These are phyloP conservation scores for Rhinopomastus cyanomelas DNA, from an alignment of 2,113 vertebrate genomes.

Conservation along the genomic window DNA sequence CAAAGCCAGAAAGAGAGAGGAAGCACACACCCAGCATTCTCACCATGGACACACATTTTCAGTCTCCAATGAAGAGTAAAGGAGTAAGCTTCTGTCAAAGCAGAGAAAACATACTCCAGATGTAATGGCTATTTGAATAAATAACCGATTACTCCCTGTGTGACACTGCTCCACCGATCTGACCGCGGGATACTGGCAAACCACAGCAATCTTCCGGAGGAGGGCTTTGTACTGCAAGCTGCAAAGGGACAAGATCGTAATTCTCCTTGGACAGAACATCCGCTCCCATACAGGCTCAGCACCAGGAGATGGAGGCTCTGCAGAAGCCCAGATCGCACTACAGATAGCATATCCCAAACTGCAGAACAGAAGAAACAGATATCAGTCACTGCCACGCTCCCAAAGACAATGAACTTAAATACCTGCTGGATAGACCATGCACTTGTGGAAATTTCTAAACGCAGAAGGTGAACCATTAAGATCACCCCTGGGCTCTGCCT, in stretches of 20 bases:
- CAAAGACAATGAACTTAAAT: background rate
- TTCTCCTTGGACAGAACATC: background rate
- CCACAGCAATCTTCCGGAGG: background rate
- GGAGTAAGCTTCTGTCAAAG: background rate
- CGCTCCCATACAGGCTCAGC: rapidly evolving
- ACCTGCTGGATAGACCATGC: background rate
- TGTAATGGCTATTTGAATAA: background rate
- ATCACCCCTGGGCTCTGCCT: background rate
- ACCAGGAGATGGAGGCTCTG: background rate
- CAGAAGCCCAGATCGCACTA: background rate
- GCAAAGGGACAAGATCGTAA: background rate
- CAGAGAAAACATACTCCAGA: background rate
- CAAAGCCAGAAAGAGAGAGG: conserved; percentile 20
- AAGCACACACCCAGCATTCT: background rate
- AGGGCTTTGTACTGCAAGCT: background rate
- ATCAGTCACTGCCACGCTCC: background rate
- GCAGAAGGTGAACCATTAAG: background rate
- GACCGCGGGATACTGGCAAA: background rate
- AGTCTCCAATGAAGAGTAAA: background rate
- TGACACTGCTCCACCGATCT: background rate
- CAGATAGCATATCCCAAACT: background rate
- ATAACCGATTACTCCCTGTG: background rate
- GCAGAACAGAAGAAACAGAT: background rate
- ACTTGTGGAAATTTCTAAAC: background rate
- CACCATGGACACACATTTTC: background rate